These are phyloP conservation scores for Ophion slaviceki DNA, from an alignment of 2,888 invertebrate species.

Conservation along the genomic window DNA sequence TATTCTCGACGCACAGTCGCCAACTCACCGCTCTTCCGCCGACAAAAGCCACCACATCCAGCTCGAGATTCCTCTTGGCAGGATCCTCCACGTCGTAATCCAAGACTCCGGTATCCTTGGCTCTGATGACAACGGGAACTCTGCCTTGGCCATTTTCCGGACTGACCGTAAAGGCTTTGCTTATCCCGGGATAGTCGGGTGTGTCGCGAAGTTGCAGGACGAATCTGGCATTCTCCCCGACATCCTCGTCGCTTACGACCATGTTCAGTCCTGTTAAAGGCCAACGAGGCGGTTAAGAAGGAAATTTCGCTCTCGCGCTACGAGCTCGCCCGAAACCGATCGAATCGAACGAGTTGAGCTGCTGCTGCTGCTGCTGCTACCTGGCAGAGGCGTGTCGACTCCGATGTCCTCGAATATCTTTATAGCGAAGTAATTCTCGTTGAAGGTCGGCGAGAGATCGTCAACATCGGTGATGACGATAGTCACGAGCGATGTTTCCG, in stretches of 20 bases:
- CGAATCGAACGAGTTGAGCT: too few relatives aligned
- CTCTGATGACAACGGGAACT: constrained; percentile 90
- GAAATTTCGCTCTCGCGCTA: not conserved
- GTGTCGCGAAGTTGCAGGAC: constrained; percentile 87
- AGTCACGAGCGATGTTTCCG: constrained; percentile 88
- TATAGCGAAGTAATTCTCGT: constrained; percentile 87
- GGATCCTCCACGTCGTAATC: constrained; percentile 89
- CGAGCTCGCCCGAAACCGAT: too few relatives aligned
- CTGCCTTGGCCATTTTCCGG: constrained; percentile 89
- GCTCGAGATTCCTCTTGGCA: constrained; percentile 86
- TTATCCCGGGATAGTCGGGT: constrained; percentile 80
- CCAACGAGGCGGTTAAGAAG: not conserved
- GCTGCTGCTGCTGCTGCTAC: constrained; percentile 61
- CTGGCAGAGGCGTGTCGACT: constrained; percentile 87
- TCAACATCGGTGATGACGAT: constrained; percentile 92
- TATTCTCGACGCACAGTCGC: not conserved
- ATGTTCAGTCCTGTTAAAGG: constrained; percentile 87
- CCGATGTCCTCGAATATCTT: constrained; percentile 91
- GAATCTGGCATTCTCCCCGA: constrained; percentile 90
- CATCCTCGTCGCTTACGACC: constrained; percentile 89
- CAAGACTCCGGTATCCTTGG: constrained; percentile 87
- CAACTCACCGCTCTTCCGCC: constrained; percentile 82
- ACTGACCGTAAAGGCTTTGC: constrained; percentile 84
- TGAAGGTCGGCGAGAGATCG: constrained; percentile 90
- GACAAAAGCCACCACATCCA: constrained; percentile 88